phyloP scores from a whole-genome alignment of 2,888 invertebrate genomes.

The Aphrophora alni region DNA sequence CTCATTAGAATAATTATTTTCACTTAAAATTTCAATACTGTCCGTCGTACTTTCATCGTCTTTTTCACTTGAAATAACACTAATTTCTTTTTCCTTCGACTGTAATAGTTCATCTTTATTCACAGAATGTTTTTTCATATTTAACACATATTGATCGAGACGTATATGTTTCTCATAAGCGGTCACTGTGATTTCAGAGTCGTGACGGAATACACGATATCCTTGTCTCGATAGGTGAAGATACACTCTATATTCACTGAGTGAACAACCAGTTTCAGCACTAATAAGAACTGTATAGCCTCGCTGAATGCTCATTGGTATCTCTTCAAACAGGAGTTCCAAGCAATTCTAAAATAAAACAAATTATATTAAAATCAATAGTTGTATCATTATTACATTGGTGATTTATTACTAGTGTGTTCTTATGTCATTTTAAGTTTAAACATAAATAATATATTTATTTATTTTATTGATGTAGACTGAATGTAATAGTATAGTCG shows the following conservation, averaged over 20 bases:
- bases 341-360: slow-evolving; percentile 65
- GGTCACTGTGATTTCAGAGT: slow-evolving; percentile 42
- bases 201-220: slow-evolving; percentile 63
- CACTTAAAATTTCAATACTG: background rate
- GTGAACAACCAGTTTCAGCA: slow-evolving; percentile 55
- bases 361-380: background rate
- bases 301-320: slow-evolving; percentile 69
- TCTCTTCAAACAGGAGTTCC: slow-evolving; percentile 63
- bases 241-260: slow-evolving; percentile 66
- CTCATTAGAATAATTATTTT: background rate
- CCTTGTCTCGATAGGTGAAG: slow-evolving; percentile 65
- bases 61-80: background rate
- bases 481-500: no score
- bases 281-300: slow-evolving; percentile 65
- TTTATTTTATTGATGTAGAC: no score
- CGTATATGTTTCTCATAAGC: slow-evolving; percentile 42
- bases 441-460: no score
- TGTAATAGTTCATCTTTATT: slow-evolving; percentile 2
- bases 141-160: slow-evolving; percentile 38
- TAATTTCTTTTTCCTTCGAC: background rate
- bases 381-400: background rate
- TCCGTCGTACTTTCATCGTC: background rate
- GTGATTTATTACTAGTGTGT: no score
- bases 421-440: no score
- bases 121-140: slow-evolving; percentile 14